Base-by-base conservation (phyloP, 1,140 invertebrate genomes). In the Steinernema khuongi region DNA sequence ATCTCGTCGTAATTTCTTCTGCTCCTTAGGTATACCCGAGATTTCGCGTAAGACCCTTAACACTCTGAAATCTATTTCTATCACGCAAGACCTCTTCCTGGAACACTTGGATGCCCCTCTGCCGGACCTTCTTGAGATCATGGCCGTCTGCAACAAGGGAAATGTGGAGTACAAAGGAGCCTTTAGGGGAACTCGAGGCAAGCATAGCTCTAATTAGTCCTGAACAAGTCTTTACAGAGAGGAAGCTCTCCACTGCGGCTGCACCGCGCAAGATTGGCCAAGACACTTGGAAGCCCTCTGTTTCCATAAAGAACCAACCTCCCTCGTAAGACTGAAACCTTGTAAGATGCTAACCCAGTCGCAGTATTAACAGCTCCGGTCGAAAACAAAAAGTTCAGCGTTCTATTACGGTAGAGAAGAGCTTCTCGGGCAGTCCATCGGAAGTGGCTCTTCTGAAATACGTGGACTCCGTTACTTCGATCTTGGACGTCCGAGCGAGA, bases 131-230 rank as follows among this genome's bases (percentile, higher is more conserved):
- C 69, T 80, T 1, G 74, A 69, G 31, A 79, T 78, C 4, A 80
- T 80, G 68, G 79, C 77, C 22, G 75, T 80, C 22, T 80, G 79
- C 50, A 80, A 80, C 73, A 80, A 74, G 43, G 79, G 79, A 28
- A 43, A 33, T 31, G 70, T 80, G 67, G 79, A 80, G 31, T 43
- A 75, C 22, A 11, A 26, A 60, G 50, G 50, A 60, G 50, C 50
- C 2, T 7, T 26, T 7, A 60, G 50, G 26, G 26, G 50, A 26
- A 60, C 14, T 60, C 50, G 50, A 17, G 50, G 50, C 22, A 60
- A 17, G 50, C 50, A 22, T 60, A 7, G 22, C 14, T 17, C 11
- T 60, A 22, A 4, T 4, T 60, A 14, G 22, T 14, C 26, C 26
- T 22, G 11, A 22, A 22, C 22, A 41, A 11, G 7, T 41, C 36